Conservation (phyloP, 2,113 vertebrate species). For the Oreocharis arfaki region DNA sequence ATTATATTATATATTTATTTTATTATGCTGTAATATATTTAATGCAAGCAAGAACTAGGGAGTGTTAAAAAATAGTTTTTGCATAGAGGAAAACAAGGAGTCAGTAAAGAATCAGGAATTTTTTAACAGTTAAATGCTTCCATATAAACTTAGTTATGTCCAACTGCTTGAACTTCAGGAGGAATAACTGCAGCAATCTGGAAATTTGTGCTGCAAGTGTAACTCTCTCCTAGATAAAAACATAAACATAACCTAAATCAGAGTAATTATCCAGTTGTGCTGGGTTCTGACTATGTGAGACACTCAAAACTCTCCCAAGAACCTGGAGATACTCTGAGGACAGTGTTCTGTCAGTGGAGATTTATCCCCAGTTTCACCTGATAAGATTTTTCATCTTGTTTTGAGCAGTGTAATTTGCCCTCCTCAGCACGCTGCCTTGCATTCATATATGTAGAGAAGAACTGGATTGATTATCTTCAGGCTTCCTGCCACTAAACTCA, state of each 20-base stretch:
- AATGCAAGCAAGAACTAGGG: neutral
- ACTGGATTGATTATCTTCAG: slow-evolving; percentile 25
- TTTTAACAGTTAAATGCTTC: neutral
- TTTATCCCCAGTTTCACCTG: slow-evolving; percentile 21
- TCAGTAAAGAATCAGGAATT: neutral
- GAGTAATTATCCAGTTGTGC: neutral
- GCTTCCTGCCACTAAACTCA: slow-evolving; percentile 33
- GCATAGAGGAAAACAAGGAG: neutral
- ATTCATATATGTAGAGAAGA: slow-evolving; percentile 12
- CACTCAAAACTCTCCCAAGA: neutral
- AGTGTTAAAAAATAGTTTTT: neutral
- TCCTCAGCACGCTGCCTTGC: neutral
- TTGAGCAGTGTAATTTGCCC: neutral
- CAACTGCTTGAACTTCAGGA: neutral
- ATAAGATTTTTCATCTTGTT: neutral
- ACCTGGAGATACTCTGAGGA: neutral
- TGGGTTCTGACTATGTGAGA: neutral
- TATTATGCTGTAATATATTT: neutral
- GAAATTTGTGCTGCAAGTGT: neutral
- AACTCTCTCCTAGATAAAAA: neutral
- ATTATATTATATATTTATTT: neutral
- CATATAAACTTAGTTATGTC: neutral
- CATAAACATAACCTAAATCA: neutral
- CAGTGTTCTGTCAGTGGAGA: neutral
- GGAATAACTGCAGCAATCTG: neutral